These are phyloP conservation scores for Eupithecia centaureata DNA, from an alignment of 2,888 invertebrate genomes.

Conservation along the genomic window DNA sequence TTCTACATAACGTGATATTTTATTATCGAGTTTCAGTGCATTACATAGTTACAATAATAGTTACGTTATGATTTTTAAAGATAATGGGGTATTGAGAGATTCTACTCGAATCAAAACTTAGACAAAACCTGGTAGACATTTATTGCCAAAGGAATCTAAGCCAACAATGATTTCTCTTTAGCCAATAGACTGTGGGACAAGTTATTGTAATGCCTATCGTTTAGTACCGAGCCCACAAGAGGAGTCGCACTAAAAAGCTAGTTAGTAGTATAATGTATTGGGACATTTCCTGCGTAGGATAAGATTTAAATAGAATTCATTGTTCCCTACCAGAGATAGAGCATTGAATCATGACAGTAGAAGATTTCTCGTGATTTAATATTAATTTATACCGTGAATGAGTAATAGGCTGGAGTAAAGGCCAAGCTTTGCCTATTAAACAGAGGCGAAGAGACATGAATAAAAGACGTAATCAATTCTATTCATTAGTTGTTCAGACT, in stretches of 20 bases:
- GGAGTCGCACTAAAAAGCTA: neutral
- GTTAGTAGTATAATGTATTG: neutral
- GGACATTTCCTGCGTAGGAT: conserved; percentile 22
- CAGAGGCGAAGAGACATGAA: conserved; percentile 47
- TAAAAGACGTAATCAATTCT: conserved; percentile 52
- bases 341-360: conserved; percentile 38
- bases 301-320: conserved; percentile 26
- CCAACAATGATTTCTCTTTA: neutral
- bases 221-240: neutral
- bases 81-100: neutral
- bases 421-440: conserved; percentile 50
- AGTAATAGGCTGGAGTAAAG: conserved; percentile 46
- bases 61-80: neutral
- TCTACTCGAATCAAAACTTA: neutral
- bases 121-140: neutral
- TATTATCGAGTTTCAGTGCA: neutral
- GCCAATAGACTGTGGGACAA: neutral
- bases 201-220: neutral
- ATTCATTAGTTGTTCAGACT: conserved; percentile 46
- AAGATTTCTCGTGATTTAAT: conserved; percentile 47
- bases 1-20: neutral
- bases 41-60: neutral
- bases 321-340: conserved; percentile 20
- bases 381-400: conserved; percentile 48
- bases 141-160: neutral